phyloP scores from a whole-genome alignment of 2,797 vertebrate genomes.

The Phaenicophaeus curvirostris region DNA sequence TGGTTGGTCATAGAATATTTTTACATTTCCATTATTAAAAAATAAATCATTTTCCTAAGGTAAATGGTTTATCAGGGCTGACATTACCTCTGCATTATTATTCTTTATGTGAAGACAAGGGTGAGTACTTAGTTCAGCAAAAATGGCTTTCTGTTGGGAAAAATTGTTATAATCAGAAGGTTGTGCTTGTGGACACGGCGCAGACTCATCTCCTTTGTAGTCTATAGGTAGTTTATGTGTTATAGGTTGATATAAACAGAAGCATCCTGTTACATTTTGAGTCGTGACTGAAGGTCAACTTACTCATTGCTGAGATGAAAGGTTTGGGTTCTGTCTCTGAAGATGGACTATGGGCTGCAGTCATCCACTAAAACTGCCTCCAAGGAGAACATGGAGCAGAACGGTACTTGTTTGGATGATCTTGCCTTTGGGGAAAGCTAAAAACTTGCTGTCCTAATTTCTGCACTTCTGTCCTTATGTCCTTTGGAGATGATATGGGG shows the following conservation, averaged over 20 bases:
- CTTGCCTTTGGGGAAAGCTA: neutral
- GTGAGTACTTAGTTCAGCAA: conserved; percentile 29
- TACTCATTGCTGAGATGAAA: neutral
- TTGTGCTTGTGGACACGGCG: neutral
- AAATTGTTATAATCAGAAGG: conserved; percentile 23
- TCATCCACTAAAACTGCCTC: neutral
- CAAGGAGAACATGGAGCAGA: neutral
- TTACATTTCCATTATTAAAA: conserved; percentile 42
- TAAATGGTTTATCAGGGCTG: conserved; percentile 43
- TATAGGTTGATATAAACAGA: neutral
- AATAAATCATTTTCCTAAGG: neutral
- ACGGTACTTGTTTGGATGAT: neutral
- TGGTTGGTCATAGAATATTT: conserved; percentile 4
- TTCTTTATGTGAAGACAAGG: conserved; percentile 31
- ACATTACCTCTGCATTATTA: neutral
- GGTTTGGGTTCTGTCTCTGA: neutral
- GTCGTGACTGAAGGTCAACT: neutral
- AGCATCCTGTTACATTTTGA: neutral
- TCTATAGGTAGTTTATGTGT: neutral
- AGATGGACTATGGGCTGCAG: neutral
- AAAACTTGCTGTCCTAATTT: neutral
- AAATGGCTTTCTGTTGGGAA: conserved; percentile 45
- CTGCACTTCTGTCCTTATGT: neutral
- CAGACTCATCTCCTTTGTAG: neutral
- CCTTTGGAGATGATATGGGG: neutral